These are phyloP conservation scores for Drosophila fungiperda DNA, from an alignment of 2,888 invertebrate genomes.

Conservation along the genomic window DNA sequence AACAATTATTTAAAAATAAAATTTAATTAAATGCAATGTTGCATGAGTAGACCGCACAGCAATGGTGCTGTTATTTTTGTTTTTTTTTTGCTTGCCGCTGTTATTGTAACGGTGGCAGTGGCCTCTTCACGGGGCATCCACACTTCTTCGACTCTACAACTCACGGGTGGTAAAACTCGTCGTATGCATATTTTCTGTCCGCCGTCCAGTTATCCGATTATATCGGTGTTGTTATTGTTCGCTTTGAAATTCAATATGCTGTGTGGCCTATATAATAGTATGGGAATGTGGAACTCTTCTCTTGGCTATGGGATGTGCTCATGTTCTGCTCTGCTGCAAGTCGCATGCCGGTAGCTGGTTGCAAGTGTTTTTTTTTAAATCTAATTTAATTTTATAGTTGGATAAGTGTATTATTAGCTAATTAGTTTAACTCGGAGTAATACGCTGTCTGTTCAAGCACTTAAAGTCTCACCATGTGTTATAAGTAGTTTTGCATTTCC, in stretches of 20 bases:
- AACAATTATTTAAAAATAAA: constrained; percentile 79
- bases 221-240: constrained; percentile 25
- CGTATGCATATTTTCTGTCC: constrained; percentile 54
- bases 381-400: constrained; percentile 11
- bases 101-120: constrained; percentile 75
- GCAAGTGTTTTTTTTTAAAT: constrained; percentile 17
- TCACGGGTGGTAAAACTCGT: constrained; percentile 54
- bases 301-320: constrained; percentile 15
- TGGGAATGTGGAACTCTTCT: constrained; percentile 37
- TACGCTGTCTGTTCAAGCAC: constrained; percentile 12
- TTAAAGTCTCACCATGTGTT: background rate
- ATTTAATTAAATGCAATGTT: constrained; percentile 79
- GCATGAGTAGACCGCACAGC: constrained; percentile 68
- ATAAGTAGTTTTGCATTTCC: background rate
- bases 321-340: constrained; percentile 43
- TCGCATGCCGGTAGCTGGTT: constrained; percentile 25
- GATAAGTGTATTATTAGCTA: constrained; percentile 40
- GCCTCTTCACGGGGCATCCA: constrained; percentile 73
- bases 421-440: constrained; percentile 29
- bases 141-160: constrained; percentile 55
- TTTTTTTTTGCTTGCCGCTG: constrained; percentile 19
- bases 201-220: constrained; percentile 31
- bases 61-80: constrained; percentile 18
- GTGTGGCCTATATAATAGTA: constrained; percentile 48
- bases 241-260: constrained; percentile 47